Conservation (phyloP, 2,113 vertebrate species). For the Mionectes macconnelli region DNA sequence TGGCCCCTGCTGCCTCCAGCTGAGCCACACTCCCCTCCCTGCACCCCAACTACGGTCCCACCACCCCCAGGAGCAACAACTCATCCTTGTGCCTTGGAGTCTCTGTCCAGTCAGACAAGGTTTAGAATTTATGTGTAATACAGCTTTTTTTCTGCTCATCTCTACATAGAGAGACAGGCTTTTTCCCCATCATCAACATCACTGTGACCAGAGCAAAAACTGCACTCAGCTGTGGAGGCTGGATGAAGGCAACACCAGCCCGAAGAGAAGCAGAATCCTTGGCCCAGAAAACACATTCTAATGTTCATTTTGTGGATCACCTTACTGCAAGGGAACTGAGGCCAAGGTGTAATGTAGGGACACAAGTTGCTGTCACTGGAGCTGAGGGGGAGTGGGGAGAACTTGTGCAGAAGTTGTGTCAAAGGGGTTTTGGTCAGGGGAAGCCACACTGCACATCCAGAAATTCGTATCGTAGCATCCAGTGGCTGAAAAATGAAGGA, state of each 20-base stretch:
- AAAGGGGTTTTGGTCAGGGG: fast-evolving
- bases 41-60: fast-evolving
- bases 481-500: neutral
- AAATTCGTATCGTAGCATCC: neutral
- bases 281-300: neutral
- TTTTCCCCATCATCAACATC: neutral
- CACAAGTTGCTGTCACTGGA: neutral
- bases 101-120: neutral
- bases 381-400: neutral
- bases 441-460: fast-evolving
- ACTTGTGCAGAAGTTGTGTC: neutral
- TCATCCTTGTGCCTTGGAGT: neutral
- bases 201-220: neutral
- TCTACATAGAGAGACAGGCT: neutral
- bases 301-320: neutral
- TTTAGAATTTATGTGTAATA: fast-evolving
- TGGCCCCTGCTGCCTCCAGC: neutral
- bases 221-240: neutral
- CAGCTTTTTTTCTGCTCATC: fast-evolving
- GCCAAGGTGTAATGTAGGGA: neutral
- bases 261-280: neutral
- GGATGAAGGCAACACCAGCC: neutral
- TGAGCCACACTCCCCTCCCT: neutral
- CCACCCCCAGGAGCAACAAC: fast-evolving
- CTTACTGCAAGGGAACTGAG: neutral